These are phyloP conservation scores for Cotesia typhae DNA, from an alignment of 1,140 invertebrate genomes.

Conservation along the genomic window DNA sequence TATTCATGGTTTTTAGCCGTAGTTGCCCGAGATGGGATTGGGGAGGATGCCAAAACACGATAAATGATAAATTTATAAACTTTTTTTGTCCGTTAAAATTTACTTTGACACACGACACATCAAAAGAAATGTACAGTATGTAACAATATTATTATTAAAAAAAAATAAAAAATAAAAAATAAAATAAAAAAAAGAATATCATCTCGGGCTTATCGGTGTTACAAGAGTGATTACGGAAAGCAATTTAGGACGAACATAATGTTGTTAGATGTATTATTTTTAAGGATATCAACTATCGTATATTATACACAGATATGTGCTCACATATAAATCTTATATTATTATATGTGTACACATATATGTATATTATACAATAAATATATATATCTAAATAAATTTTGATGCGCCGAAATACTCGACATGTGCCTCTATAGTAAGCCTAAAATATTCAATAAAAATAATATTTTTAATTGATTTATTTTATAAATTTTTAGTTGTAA, in stretches of 20 bases:
- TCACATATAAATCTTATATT: conserved; percentile 41
- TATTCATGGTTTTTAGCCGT: conserved; percentile 36
- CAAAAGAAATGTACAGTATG: too few species aligned
- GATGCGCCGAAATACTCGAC: conserved; percentile 46
- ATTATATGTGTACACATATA: conserved; percentile 10
- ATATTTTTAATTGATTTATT: conserved; percentile 25
- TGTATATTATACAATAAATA: conserved; percentile 33
- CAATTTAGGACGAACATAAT: conserved; percentile 63
- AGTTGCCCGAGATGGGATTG: conserved; percentile 25
- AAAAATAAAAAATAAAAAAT: too few species aligned
- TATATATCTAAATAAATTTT: conserved; percentile 33
- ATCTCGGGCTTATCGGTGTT: conserved; percentile 35
- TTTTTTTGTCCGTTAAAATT: conserved; percentile 1
- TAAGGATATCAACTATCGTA: conserved; percentile 60
- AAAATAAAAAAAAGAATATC: neutral
- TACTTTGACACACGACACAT: conserved; percentile 3
- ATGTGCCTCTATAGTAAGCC: conserved; percentile 16
- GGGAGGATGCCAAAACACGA: neutral
- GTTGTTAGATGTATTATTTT: conserved; percentile 65
- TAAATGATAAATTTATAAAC: conserved; percentile 4
- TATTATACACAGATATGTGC: conserved; percentile 46
- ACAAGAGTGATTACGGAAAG: conserved; percentile 60
- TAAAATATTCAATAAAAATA: conserved; percentile 19
- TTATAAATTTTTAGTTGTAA: neutral
- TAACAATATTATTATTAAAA: too few species aligned